These are phyloP conservation scores for Dipodomys spectabilis DNA, from an alignment of 2,113 vertebrate species.

Conservation along the genomic window DNA sequence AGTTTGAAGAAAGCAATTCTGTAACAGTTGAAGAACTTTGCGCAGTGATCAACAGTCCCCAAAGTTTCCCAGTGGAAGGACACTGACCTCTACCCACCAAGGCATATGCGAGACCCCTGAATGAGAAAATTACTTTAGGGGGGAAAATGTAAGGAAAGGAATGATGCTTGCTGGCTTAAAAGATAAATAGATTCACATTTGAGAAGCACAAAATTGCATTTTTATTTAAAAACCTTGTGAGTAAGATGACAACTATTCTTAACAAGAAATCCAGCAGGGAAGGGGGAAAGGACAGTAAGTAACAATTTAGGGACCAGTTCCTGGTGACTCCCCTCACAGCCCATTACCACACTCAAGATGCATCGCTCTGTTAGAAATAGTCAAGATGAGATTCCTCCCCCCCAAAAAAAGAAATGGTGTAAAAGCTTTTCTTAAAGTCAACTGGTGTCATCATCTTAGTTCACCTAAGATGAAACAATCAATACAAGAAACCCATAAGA, in stretches of 20 bases:
- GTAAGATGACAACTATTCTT: slow-evolving; percentile 25
- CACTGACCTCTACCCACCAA: slow-evolving; percentile 78
- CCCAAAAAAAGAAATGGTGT: slow-evolving; percentile 54
- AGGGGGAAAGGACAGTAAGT: neutral
- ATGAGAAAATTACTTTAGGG: slow-evolving; percentile 75
- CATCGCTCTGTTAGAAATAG: slow-evolving; percentile 28
- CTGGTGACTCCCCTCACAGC: slow-evolving; percentile 28
- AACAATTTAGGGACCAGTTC: neutral
- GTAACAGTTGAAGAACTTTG: slow-evolving; percentile 86
- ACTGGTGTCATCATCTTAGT: slow-evolving; percentile 21
- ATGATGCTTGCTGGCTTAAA: slow-evolving; percentile 60
- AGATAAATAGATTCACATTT: slow-evolving; percentile 70
- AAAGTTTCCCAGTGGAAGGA: slow-evolving; percentile 80
- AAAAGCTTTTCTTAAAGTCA: slow-evolving; percentile 64
- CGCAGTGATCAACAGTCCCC: slow-evolving; percentile 84
- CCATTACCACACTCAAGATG: neutral
- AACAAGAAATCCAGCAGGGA: slow-evolving; percentile 7
- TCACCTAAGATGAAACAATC: slow-evolving; percentile 34
- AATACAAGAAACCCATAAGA: slow-evolving; percentile 17
- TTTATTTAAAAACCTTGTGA: slow-evolving; percentile 37
- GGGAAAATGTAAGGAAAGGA: slow-evolving; percentile 49
- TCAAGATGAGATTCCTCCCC: neutral
- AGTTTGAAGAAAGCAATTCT: slow-evolving; percentile 86
- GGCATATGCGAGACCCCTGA: slow-evolving; percentile 69
- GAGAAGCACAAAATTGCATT: slow-evolving; percentile 62